A percentile compares a stretch with the other conserved stretches of the same genome.
These are phyloP conservation scores for Montipora sp. DNA, from an alignment of 64 coral and sea anemone species.

Conservation along the genomic window DNA sequence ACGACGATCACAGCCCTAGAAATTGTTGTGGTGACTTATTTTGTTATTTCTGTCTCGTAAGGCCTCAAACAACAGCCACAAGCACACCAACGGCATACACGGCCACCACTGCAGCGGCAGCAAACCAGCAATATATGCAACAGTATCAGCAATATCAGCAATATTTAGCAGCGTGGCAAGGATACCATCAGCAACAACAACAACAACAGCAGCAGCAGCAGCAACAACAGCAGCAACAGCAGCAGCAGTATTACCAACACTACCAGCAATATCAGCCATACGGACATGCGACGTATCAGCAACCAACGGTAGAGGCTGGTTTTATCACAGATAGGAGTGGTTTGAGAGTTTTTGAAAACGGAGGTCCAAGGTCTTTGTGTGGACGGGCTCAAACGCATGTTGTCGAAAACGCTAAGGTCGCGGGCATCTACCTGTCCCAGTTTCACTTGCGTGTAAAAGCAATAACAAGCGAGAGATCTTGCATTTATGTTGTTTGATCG, in stretches of 20 bases:
- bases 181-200: conserved; percentile 90
- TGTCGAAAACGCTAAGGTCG: too few species aligned
- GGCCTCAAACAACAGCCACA: conserved; percentile 58
- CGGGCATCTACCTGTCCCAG: too few species aligned
- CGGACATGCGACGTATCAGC: conserved; percentile 59
- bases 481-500: too few species aligned
- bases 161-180: conserved; percentile 95
- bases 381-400: too few species aligned
- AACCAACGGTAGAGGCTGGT: conserved; percentile 38
- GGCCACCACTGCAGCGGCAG: conserved; percentile 6
- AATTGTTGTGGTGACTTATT: background rate
- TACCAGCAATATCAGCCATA: conserved; percentile 72
- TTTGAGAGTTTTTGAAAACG: too few species aligned
- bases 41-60: conserved; percentile 13
- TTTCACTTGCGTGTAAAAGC: too few species aligned
- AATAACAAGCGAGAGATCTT: too few species aligned
- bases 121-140: conserved; percentile 75
- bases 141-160: conserved; percentile 99
- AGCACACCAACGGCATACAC: background rate
- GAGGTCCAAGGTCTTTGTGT: too few species aligned
- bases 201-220: conserved; percentile 90
- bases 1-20: too few species aligned
- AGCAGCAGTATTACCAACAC: conserved; percentile 40
- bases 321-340: too few species aligned
- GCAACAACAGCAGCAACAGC: conserved; percentile 66